phyloP scores from a whole-genome alignment of 2,113 vertebrate species.

The Tringa solitaria region DNA sequence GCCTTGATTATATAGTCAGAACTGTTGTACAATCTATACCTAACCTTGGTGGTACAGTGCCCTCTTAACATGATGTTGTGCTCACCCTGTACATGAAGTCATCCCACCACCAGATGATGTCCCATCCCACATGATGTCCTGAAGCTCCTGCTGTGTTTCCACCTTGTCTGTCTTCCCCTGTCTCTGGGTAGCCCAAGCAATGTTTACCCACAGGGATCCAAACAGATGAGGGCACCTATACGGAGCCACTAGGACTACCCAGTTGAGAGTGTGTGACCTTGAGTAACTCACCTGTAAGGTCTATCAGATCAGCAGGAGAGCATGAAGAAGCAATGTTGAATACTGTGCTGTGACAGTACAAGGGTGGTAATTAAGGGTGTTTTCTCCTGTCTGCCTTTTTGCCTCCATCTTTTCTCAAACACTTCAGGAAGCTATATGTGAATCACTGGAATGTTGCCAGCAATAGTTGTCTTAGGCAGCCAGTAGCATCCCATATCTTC shows the following conservation, averaged over 20 bases:
- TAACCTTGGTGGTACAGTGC: not conserved
- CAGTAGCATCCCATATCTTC: not conserved
- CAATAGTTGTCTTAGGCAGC: not conserved
- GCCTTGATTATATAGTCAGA: not conserved
- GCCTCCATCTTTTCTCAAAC: not conserved
- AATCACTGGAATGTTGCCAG: not conserved
- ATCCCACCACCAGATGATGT: not conserved
- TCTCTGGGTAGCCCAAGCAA: not conserved
- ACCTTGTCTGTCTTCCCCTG: not conserved
- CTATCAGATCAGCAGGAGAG: not conserved
- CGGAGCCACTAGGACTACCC: not conserved
- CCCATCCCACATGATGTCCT: accelerated
- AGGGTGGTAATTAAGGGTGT: not conserved
- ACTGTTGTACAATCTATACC: too few species aligned
- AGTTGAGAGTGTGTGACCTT: not conserved
- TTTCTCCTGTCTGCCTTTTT: not conserved
- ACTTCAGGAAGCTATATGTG: not conserved
- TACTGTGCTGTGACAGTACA: not conserved
- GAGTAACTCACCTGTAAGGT: not conserved
- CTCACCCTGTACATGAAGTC: not conserved
- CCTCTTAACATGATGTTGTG: accelerated
- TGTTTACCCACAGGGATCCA: not conserved
- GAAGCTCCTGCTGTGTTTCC: not conserved
- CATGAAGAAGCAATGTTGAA: not conserved
- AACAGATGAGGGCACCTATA: not conserved